These are phyloP conservation scores for Alosa alosa DNA, from an alignment of 2,113 vertebrate genomes.

Conservation along the genomic window DNA sequence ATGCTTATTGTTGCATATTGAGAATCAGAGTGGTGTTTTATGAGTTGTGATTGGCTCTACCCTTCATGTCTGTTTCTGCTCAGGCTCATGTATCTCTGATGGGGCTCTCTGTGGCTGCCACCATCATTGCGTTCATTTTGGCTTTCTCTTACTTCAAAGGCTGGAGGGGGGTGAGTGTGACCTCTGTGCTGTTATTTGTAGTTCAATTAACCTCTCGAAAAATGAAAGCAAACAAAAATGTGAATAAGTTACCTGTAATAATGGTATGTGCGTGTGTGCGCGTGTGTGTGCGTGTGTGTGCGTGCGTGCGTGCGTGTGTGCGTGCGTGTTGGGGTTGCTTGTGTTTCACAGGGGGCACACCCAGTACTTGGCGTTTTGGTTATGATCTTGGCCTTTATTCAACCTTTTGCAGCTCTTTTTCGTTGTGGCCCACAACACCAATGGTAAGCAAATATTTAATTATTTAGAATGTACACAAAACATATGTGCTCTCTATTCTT, in stretches of 20 bases:
- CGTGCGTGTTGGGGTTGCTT: not conserved
- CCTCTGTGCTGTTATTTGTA: not conserved
- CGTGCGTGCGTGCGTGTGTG: no score
- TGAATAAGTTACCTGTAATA: not conserved
- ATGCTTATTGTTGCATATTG: no score
- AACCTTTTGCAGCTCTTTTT: conserved; percentile 54
- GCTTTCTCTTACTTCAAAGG: conserved; percentile 52
- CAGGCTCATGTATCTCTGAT: conserved; percentile 73
- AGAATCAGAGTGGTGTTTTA: no score
- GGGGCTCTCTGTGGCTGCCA: conserved; percentile 60
- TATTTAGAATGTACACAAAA: not conserved
- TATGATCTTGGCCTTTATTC: conserved; percentile 58
- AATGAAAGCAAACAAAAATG: no score
- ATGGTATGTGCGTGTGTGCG: not conserved
- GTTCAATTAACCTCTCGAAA: not conserved
- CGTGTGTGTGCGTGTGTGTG: no score
- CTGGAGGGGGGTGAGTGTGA: conserved; percentile 69
- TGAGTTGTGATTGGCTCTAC: not conserved
- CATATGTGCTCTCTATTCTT: not conserved
- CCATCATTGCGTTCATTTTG: conserved; percentile 71
- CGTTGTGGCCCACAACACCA: conserved; percentile 63
- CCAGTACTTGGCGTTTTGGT: conserved; percentile 62
- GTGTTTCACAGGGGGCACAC: conserved; percentile 60
- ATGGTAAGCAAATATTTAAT: conserved; percentile 43
- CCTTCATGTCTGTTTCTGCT: not conserved